Conservation (phyloP, 2,113 vertebrate genomes). For the Asarcornis scutulata region DNA sequence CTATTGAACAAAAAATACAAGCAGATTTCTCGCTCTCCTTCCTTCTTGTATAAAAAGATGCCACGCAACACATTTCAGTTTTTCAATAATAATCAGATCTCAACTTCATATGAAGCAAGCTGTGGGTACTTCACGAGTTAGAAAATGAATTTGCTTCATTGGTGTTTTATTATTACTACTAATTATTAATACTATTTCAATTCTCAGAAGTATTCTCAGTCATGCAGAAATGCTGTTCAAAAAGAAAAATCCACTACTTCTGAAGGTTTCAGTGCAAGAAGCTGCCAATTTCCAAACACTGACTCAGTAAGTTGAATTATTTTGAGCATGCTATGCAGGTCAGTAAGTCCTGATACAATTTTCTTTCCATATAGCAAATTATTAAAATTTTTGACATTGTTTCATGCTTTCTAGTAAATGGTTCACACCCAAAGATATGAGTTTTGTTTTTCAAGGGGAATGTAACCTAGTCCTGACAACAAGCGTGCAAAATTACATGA, state of each 20-base stretch:
- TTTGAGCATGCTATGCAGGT: neutral
- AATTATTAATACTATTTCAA: neutral
- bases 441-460: neutral
- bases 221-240: neutral
- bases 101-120: neutral
- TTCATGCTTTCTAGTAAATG: neutral
- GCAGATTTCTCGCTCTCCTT: neutral
- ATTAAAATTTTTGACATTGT: neutral
- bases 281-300: neutral
- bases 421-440: neutral
- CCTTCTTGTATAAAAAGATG: neutral
- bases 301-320: neutral
- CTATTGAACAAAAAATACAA: neutral
- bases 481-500: neutral
- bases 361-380: neutral
- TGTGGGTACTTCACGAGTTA: neutral
- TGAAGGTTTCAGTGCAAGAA: neutral
- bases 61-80: neutral
- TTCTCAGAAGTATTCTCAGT: neutral
- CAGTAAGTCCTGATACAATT: neutral
- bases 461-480: neutral
- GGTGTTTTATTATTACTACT: neutral
- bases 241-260: neutral
- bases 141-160: neutral
- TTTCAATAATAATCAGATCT: neutral